A percentile compares a stretch with the other conserved stretches of the same genome.
These are phyloP conservation scores for Pseudorectes ferrugineus DNA, from an alignment of 2,113 vertebrate species.

Conservation along the genomic window DNA sequence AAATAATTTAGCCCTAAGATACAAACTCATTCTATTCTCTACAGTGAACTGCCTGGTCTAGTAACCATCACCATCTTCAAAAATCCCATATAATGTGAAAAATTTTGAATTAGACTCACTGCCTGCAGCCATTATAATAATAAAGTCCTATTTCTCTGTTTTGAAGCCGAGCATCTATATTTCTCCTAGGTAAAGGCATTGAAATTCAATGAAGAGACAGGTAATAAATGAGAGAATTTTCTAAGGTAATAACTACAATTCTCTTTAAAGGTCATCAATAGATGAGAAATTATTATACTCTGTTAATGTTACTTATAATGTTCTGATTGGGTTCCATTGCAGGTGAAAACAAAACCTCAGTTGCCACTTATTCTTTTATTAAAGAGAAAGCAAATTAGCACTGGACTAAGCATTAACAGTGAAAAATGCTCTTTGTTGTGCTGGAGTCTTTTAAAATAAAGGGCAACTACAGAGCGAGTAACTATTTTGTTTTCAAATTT, in stretches of 20 bases:
- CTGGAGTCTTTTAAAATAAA: neutral
- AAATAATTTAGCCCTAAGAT: slow-evolving; percentile 53
- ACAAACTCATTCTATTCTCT: slow-evolving; percentile 52
- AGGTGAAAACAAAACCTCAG: slow-evolving; percentile 27
- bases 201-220: slow-evolving; percentile 38
- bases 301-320: slow-evolving; percentile 70
- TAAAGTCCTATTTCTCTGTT: slow-evolving; percentile 66
- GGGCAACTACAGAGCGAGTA: neutral
- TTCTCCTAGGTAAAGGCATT: slow-evolving; percentile 61
- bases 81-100: slow-evolving; percentile 46
- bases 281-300: slow-evolving; percentile 66
- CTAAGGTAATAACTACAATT: slow-evolving; percentile 75
- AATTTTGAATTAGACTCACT: slow-evolving; percentile 62
- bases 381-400: slow-evolving; percentile 23
- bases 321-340: slow-evolving; percentile 48
- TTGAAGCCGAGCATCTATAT: slow-evolving; percentile 66
- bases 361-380: neutral
- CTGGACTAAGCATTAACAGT: neutral
- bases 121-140: slow-evolving; percentile 52
- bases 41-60: slow-evolving; percentile 11
- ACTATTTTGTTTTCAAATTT: neutral
- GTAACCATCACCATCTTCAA: slow-evolving; percentile 44
- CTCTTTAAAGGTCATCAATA: slow-evolving; percentile 80
- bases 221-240: slow-evolving; percentile 70
- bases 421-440: neutral